phyloP scores from a whole-genome alignment of 1,140 invertebrate species.

The Coenobita brevimanus region DNA sequence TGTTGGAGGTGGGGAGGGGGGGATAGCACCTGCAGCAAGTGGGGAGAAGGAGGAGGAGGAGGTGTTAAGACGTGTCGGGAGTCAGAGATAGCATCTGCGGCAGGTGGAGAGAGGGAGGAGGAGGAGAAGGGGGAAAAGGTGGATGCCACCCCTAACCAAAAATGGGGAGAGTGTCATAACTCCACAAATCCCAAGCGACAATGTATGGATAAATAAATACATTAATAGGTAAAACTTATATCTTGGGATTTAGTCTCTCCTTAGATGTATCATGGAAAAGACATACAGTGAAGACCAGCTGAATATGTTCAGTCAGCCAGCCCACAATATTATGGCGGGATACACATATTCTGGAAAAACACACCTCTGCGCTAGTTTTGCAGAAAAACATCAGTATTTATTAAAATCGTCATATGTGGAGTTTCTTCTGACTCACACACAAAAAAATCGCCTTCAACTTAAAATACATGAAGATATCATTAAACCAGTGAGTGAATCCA shows the following conservation, averaged over 20 bases:
- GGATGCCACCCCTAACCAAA: too few species aligned
- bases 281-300: background rate
- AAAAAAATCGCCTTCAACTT: background rate
- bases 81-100: too few species aligned
- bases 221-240: background rate
- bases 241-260: background rate
- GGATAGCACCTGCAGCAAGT: too few species aligned
- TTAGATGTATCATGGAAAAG: background rate
- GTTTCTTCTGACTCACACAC: background rate
- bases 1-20: too few species aligned
- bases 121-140: too few species aligned
- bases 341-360: constrained; percentile 13
- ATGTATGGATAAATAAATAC: background rate
- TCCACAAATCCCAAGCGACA: background rate
- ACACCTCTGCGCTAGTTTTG: constrained; percentile 2
- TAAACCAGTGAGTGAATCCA: background rate
- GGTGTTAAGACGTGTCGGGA: too few species aligned
- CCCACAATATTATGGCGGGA: background rate
- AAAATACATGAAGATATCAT: constrained; percentile 4
- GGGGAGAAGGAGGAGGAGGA: too few species aligned
- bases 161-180: too few species aligned
- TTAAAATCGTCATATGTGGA: background rate
- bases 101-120: too few species aligned
- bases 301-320: background rate
- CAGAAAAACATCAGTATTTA: background rate